Evolutionary conservation across 2,797 vertebrate species (phyloP), one percentile per base, ranked within the genome.

Genomic region (Ataeniobius toweri): DNA sequence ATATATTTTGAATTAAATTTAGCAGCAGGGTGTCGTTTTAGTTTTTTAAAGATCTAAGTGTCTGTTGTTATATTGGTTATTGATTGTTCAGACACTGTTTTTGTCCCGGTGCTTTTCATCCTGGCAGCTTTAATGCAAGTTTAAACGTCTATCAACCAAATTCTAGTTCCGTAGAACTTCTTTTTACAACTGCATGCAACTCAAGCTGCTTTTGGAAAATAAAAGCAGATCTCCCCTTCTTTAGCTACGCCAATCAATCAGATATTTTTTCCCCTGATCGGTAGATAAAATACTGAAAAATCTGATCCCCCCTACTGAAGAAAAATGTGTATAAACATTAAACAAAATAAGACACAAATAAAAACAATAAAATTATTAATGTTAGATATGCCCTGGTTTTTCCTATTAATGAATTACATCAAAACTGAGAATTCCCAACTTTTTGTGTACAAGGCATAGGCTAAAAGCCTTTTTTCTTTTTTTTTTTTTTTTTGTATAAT

Each of bases 101-200:
- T 6, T 7, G 2, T 13, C 26, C 3, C 16, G 36, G 24, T 78
- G 61, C 3, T 76, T 81, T 79, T 20, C 16, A 3, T 59, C 8
- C 14, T 7, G 5, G 75, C 24, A 73, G 2, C 78, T 80, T 67
- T 67, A 76, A 56, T 65, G 39, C 53, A 10, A 2, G 8, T 74
- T 48, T 12, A 24, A 20, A 63, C 63, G 14, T 22, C 61, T 36
- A 12, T 28, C 28, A 63, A 41, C 8, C 3, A 67, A 67, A 36
- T 36, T 20, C 41, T 41, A 41, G 24, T 67, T 44, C 22, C 22
- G 1, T 44, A 39, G 20, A 67, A 39, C 39, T 8, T 39, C 3
- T 67, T 39, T 67, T 39, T 20, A 20, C 63, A 67, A 67, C 31
- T 67, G 41, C 22, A 10, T 65, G 63, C 18, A 39, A 12, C 20